Base-by-base conservation (phyloP, 1,140 invertebrate species). In the Matsumurasca onukii region DNA sequence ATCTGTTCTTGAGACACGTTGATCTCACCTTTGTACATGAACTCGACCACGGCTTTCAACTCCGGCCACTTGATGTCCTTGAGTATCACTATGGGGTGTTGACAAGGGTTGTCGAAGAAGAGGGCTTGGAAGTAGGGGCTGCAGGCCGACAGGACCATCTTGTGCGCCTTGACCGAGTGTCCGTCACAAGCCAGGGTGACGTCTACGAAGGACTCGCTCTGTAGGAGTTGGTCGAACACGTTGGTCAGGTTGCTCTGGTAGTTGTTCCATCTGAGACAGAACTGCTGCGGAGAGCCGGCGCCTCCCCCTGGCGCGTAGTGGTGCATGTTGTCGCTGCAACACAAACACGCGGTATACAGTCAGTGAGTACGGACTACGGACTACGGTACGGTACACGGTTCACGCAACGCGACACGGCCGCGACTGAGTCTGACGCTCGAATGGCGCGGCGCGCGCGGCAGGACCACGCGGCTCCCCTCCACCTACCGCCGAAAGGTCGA, bases 211-310 rank as follows among this genome's bases (percentile, higher is more conserved):
- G 89, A 90, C 80, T 96, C 92, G 78, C 88, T 93, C 79, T 94
- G 92, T 59, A 95, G 84, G 64, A 97, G 86, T 80, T 95, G 91
- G 76, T 95, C 93, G 81, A 97, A 96, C 67, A 94, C 93, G 80
- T 89, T 94, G 64, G 93, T 92, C 75, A 97, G 82, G 78, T 96
- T 97, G 68, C 86, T 89, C 78, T 95, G 93, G 80, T 96, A 96
- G 78, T 96, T 95, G 84, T 97, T 97, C 94, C 94, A 97, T 31
- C 93, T 85, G 75, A 97, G 84, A 79, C 94, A 97, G 83, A 95
- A 89, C 74, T 88, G 87, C 80, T 90, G 87, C 73, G 83, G 83
- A 66, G 83, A 82, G 45, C 67, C 67, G 3, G 67, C 70, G 20
- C 71, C 71, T 68, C 66, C 68, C 63, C 65, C 70, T 63, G 65